Evolutionary conservation across 2,888 invertebrate genomes (phyloP), one percentile per base, ranked within the genome.

Genomic region (Notodonta ziczac): DNA sequence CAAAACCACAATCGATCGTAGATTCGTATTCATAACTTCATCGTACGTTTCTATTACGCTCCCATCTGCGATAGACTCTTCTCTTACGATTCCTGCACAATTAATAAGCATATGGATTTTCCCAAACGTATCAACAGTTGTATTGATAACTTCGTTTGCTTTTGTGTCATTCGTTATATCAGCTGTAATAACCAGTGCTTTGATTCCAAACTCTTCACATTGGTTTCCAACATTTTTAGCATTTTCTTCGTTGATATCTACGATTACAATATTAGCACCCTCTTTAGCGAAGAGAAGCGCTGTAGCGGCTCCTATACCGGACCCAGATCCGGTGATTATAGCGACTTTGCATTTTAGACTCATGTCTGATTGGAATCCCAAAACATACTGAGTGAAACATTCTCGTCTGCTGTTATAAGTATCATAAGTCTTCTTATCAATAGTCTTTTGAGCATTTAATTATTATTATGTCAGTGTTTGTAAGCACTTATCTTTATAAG

Each of bases 1-100:
- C 3, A 55, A 5, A 16, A 16, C 7, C 14, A 55, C 32, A 14
- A 14, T 14, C 40, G 55, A 39, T 9, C 55, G 8, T 4, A 55
- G 55, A 55, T 55, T 55, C 14, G 42, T 55, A 55, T 55, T 55
- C 42, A 55, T 55, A 40, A 55, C 16, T 55, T 55, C 40, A 42
- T 55, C 40, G 16, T 42, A 55, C 5, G n/a, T 40, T 0, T 55
- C 13, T 16, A 55, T 42, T 42, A 55, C 4, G 8, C 14, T 55
- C n/a, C 55, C 55, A 42, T 7, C 24, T 16, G 39, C 3, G 7
- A 55, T 55, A 16, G 8, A 13, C 8, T 4, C 55, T 10, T 4
- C 42, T 4, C 14, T 39, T 7, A 40, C 42, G 5, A 42, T 40
- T 2, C 40, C 55, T 13, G 42, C 55, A 9, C 13, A 39, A 16